Percentiles rank a stretch among this genome's conserved stretches.
Evolutionary conservation across 2,888 invertebrate species (phyloP).

Genomic region (Cerastis rubricosa): DNA sequence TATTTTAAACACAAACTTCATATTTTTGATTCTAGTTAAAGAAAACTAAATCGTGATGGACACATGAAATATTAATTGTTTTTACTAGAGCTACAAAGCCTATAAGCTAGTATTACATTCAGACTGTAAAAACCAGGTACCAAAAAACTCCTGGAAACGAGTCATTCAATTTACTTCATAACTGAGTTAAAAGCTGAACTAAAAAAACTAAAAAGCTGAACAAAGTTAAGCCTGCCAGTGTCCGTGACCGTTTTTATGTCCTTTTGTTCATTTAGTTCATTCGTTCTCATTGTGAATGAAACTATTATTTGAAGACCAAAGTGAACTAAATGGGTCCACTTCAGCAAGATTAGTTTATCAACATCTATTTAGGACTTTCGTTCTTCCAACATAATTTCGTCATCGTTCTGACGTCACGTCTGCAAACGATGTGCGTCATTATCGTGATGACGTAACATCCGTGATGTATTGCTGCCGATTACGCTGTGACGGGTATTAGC

Average conservation of each 20-base stretch:
- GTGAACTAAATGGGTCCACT: too few species aligned
- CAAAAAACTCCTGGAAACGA: neutral
- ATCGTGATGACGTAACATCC: constrained; percentile 39
- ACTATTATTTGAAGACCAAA: neutral
- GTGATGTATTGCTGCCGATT: constrained; percentile 53
- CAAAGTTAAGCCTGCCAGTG: neutral
- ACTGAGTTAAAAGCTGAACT: constrained; percentile 1
- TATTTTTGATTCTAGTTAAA: too few species aligned
- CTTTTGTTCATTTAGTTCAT: constrained; percentile 23
- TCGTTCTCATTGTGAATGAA: constrained; percentile 11
- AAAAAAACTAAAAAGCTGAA: constrained; percentile 16
- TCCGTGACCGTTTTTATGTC: neutral
- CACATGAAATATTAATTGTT: neutral
- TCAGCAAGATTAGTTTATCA: too few species aligned
- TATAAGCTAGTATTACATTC: neutral
- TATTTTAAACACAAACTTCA: too few species aligned
- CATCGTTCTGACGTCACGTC: constrained; percentile 19
- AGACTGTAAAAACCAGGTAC: neutral
- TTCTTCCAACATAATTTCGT: neutral
- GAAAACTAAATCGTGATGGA: too few species aligned
- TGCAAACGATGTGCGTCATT: constrained; percentile 38
- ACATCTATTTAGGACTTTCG: neutral
- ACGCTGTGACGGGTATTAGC: constrained; percentile 37
- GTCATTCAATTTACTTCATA: constrained; percentile 11
- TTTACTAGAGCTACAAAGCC: neutral